phyloP scores from a whole-genome alignment of 2,888 invertebrate species.

The Limnephilus rhombicus region DNA sequence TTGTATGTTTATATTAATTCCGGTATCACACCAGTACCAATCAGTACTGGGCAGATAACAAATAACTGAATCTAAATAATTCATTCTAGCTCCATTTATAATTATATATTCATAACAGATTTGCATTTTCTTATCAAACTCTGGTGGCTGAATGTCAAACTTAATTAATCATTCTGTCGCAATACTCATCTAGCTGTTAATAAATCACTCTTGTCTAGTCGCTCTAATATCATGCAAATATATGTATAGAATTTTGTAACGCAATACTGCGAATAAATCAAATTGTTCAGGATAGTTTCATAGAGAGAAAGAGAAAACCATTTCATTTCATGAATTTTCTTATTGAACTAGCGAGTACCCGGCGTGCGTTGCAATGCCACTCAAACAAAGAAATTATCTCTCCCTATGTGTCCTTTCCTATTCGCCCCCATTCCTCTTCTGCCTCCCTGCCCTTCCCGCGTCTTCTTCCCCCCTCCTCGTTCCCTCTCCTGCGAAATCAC shows the following conservation, averaged over 20 bases:
- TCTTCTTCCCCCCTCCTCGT: too few species aligned
- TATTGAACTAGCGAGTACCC: background rate
- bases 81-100: background rate
- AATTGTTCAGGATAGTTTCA: background rate
- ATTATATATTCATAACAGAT: background rate
- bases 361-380: too few species aligned
- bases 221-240: background rate
- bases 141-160: background rate
- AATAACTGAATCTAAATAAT: background rate
- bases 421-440: too few species aligned
- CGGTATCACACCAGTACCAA: too few species aligned
- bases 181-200: background rate
- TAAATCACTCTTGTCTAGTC: background rate
- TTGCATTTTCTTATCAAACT: background rate
- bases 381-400: too few species aligned
- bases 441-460: too few species aligned
- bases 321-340: background rate
- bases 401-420: too few species aligned
- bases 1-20: background rate
- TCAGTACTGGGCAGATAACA: background rate
- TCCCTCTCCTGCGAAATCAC: too few species aligned
- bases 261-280: background rate
- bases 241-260: background rate
- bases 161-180: background rate
- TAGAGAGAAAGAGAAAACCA: background rate